phyloP scores from a whole-genome alignment of 2,113 vertebrate genomes.

The Artemisiospiza belli region DNA sequence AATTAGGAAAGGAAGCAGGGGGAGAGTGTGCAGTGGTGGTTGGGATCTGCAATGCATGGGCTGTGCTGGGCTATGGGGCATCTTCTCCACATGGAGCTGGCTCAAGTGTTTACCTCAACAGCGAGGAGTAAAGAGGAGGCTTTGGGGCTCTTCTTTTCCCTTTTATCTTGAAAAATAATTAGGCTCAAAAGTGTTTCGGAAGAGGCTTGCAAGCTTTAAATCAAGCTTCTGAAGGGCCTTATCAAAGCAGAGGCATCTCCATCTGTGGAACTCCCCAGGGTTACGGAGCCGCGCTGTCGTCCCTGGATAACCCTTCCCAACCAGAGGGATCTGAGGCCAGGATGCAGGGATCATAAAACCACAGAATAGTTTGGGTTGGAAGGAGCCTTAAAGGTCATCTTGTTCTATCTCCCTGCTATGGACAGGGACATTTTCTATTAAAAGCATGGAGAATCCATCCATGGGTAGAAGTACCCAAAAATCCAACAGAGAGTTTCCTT shows the following conservation, averaged over 20 bases:
- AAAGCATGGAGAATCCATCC: neutral
- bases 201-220: neutral
- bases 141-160: neutral
- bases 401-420: neutral
- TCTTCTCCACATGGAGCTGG: fast-evolving
- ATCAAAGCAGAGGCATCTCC: neutral
- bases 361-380: neutral
- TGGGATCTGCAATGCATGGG: neutral
- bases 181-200: neutral
- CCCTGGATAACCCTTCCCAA: neutral
- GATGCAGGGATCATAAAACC: neutral
- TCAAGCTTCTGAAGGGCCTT: neutral
- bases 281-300: fast-evolving
- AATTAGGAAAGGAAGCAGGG: neutral
- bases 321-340: neutral
- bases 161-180: slow-evolving; percentile 22
- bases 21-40: fast-evolving
- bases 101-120: neutral
- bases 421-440: neutral
- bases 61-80: neutral
- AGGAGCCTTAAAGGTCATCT: neutral
- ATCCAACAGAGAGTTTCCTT: neutral
- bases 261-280: fast-evolving
- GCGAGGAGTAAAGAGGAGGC: neutral
- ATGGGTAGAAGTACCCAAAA: neutral